Conservation (phyloP, 2,888 invertebrate genomes). For the Hypomecis atomaria region DNA sequence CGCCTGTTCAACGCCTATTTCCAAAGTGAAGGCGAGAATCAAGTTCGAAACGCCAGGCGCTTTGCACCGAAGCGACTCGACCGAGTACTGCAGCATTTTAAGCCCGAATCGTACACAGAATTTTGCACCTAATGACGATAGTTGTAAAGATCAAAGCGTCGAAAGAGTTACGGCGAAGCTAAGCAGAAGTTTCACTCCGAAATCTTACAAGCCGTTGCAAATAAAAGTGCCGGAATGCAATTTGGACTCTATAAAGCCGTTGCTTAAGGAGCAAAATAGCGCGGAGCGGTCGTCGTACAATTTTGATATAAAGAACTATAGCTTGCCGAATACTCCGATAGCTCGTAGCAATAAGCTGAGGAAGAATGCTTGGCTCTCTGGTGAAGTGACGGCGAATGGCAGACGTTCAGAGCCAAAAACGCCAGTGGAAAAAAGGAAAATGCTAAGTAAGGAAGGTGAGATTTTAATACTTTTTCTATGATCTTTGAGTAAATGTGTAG, state of each 20-base stretch:
- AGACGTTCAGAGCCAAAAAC: slow-evolving; percentile 42
- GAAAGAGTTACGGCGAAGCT: slow-evolving; percentile 66
- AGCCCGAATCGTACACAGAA: slow-evolving; percentile 70
- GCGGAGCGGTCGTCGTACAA: slow-evolving; percentile 69
- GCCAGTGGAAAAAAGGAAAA: slow-evolving; percentile 29
- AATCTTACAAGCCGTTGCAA: slow-evolving; percentile 77
- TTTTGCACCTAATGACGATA: slow-evolving; percentile 56
- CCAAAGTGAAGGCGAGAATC: slow-evolving; percentile 65
- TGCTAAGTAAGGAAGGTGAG: slow-evolving; percentile 50
- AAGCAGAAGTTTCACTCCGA: slow-evolving; percentile 77
- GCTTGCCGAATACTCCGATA: slow-evolving; percentile 81
- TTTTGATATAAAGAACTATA: slow-evolving; percentile 78
- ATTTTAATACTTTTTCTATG: slow-evolving; percentile 27
- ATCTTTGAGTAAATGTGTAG: not conserved
- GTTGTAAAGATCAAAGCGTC: slow-evolving; percentile 55
- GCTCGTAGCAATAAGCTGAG: slow-evolving; percentile 82
- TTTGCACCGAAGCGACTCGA: slow-evolving; percentile 77
- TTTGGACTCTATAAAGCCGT: slow-evolving; percentile 68
- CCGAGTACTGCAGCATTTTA: slow-evolving; percentile 78
- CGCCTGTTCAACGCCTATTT: slow-evolving; percentile 74
- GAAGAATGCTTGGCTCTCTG: slow-evolving; percentile 83
- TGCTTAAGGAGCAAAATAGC: slow-evolving; percentile 63
- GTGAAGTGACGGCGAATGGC: slow-evolving; percentile 60
- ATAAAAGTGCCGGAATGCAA: slow-evolving; percentile 78
- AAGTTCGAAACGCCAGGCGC: slow-evolving; percentile 68